Base-by-base conservation (phyloP, 2,888 invertebrate genomes). In the Lapara coniferarum region DNA sequence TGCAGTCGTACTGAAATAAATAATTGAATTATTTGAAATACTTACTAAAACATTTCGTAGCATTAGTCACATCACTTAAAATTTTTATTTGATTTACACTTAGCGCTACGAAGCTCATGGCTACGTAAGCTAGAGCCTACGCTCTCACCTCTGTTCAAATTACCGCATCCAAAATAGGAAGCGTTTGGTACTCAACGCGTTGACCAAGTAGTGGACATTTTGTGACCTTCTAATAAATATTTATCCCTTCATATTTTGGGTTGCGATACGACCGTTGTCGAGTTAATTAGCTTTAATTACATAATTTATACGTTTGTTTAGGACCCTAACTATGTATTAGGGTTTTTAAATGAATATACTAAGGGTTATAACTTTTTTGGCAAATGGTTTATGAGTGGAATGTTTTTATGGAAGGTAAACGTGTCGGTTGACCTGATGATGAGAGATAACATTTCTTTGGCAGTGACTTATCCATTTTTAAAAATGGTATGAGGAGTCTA, bases 191-290 rank as follows among this genome's bases (percentile, higher is more conserved):
- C 70, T 74, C 85, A 80, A 46, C 12, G 5, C 78, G 70, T 16
- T 84, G 85, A 88, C 89, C 91, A 87, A 84, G 90, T 92, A 92
- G 89, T 89, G 91, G 90, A 90, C 91, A 91, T 82, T 90, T 89
- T 86, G 82, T 75, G 84, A 85, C 77, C 81, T 88, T 85, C 89
- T 91, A 91, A 92, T 92, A 92, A 92, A 92, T 92, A 92, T 92
- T 92, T 91, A 92, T 92, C 86, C 88, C 77, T 85, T 85, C 89
- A 89, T 89, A 91, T 90, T 90, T 86, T 78, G 84, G 82, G 78
- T 81, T 73, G 78, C 79, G 75, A 83, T 85, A 89, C 69, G 70
- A 66, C 69, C 74, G 74, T 74, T 71, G 66, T 59, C 58, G 30
- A 66, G 77, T 77, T 86, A 86, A 86, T 87, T 84, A 77, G 72